Percentiles rank a stretch among this genome's conserved stretches.
Evolutionary conservation across 2,113 vertebrate species (phyloP).

Genomic region (Lagopus muta): DNA sequence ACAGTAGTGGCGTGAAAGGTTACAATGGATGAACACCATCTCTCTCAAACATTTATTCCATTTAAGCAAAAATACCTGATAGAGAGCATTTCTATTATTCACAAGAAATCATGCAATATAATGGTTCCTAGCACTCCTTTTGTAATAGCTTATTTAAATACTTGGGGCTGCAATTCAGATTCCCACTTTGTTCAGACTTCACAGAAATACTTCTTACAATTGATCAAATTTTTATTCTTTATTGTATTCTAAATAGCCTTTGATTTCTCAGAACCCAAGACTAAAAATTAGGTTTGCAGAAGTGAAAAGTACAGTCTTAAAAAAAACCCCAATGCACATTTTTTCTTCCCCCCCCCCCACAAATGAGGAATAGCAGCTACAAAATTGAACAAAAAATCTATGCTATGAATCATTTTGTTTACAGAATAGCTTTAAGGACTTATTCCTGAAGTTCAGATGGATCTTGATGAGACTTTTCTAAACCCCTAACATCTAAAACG

Average conservation of each 20-base stretch:
- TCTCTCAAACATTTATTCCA: constrained; percentile 78
- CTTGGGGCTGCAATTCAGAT: constrained; percentile 76
- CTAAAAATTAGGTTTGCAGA: constrained; percentile 62
- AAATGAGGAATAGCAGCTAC: background rate
- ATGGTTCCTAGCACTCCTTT: constrained; percentile 77
- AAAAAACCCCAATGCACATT: background rate
- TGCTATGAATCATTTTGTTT: constrained; percentile 5
- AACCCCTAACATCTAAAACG: background rate
- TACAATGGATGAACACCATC: constrained; percentile 73
- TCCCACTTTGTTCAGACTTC: constrained; percentile 77
- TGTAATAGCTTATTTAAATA: constrained; percentile 84
- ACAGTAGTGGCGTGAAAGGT: constrained; percentile 75
- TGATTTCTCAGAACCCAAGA: constrained; percentile 71
- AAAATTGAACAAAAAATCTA: constrained; percentile 4
- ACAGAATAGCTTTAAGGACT: constrained; percentile 18
- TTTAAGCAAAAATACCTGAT: constrained; percentile 81
- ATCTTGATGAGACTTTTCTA: constrained; percentile 12
- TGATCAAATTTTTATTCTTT: constrained; percentile 77
- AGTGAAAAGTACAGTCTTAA: constrained; percentile 62
- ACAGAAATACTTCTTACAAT: constrained; percentile 73
- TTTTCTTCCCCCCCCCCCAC: background rate
- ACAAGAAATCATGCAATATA: constrained; percentile 78
- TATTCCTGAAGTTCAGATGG: constrained; percentile 17
- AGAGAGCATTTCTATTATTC: constrained; percentile 79
- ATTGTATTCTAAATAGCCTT: constrained; percentile 72